phyloP scores from a whole-genome alignment of 2,797 vertebrate genomes.

The Melanotaenia pygmaea region DNA sequence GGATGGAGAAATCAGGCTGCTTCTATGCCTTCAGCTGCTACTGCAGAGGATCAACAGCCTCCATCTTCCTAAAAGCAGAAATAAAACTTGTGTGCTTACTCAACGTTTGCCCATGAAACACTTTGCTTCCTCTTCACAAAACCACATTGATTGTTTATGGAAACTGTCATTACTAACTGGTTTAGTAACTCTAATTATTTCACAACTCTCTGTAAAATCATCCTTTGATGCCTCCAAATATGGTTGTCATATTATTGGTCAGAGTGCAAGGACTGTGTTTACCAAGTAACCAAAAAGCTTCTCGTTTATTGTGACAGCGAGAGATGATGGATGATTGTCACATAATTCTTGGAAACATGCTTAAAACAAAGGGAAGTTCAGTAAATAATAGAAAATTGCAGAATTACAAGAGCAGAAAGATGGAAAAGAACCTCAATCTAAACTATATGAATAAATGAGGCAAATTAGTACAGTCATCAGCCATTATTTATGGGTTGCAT shows the following conservation, averaged over 20 bases:
- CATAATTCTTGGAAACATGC: constrained; percentile 11
- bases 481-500: not conserved
- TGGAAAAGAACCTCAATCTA: not conserved
- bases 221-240: constrained; percentile 12
- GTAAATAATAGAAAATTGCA: not conserved
- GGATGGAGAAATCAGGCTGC: constrained; percentile 28
- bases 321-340: not conserved
- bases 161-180: constrained; percentile 8
- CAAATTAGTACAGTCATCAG: not conserved
- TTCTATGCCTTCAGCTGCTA: constrained; percentile 73
- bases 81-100: not conserved
- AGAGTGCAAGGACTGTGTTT: constrained; percentile 35
- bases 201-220: constrained; percentile 7
- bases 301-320: constrained; percentile 18
- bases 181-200: constrained; percentile 25
- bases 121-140: constrained; percentile 12
- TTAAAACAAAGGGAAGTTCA: not conserved
- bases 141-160: constrained; percentile 8
- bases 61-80: constrained; percentile 78
- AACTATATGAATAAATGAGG: too few species aligned
- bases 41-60: constrained; percentile 46
- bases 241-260: constrained; percentile 12
- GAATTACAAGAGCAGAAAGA: not conserved
- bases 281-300: constrained; percentile 5
- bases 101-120: not conserved